Percentiles rank a stretch among this genome's conserved stretches.
Conservation (phyloP, 2,888 invertebrate genomes). For the Uropetala carovei region DNA sequence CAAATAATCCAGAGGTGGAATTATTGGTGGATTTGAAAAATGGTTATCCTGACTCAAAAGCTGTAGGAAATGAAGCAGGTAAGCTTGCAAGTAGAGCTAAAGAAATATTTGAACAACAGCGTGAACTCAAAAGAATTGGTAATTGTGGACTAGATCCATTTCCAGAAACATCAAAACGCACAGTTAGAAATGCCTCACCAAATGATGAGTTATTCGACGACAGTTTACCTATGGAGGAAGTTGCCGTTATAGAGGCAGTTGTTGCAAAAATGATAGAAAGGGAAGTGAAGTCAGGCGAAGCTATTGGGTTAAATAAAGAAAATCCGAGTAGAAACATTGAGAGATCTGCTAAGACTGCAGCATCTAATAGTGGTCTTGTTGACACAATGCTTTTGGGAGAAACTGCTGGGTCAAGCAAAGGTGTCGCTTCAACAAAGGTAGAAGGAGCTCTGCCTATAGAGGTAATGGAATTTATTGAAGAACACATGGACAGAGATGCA, state of each 20-base stretch:
- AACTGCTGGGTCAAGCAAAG: too few relatives aligned
- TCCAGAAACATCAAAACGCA: neutral
- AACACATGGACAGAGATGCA: too few relatives aligned
- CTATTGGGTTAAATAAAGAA: neutral
- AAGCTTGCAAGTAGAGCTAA: neutral
- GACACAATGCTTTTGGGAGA: too few relatives aligned
- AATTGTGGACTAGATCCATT: neutral
- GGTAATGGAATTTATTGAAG: too few relatives aligned
- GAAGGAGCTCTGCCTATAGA: too few relatives aligned
- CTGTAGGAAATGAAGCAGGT: neutral
- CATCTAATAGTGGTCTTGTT: too few relatives aligned
- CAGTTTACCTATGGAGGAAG: neutral
- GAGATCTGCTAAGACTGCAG: too few relatives aligned
- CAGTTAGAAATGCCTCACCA: neutral
- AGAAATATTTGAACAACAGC: neutral
- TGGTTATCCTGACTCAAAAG: neutral
- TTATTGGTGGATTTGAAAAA: neutral
- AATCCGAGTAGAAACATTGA: too few relatives aligned
- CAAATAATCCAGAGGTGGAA: constrained; percentile 6
- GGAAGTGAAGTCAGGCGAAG: neutral
- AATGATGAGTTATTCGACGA: neutral
- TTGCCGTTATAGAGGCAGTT: neutral
- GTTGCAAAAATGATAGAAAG: neutral
- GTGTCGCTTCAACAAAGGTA: too few relatives aligned
- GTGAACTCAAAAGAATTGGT: neutral